Evolutionary conservation across 2,113 vertebrate species (phyloP), one percentile per base, ranked within the genome.

Genomic region (Rhineura floridana): DNA sequence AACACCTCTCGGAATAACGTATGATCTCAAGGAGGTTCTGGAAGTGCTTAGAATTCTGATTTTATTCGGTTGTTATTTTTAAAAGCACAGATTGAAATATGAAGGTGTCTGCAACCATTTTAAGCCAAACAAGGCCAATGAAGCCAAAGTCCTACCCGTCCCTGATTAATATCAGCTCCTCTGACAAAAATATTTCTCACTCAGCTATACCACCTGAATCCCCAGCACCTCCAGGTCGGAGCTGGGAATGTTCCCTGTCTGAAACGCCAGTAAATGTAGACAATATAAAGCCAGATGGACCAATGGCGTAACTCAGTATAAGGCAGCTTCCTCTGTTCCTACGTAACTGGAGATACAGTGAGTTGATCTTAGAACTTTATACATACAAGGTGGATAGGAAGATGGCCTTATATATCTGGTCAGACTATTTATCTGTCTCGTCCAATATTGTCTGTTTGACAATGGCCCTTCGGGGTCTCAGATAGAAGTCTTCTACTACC

Each of bases 1-100:
- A 88, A 83, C 72, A 42, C 81, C 36, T 67, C 72, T 88, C 77
- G 50, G 33, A 77, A 65, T 75, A 83, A 83, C 72, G 44, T 36
- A 73, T 63, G 69, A 81, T 75, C 69, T 73, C 25, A 75, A 82
- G 72, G n/a, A 65, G 36, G 11, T 50, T 77, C 73, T n/a, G 80
- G 59, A 17, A 77, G 44, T 12, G 17, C 67, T 77, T 39, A 63
- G 28, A 83, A 77, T 88, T 83, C 67, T 52, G 6, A 77, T 83
- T 39, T 67, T 83, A 5, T 13, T 36, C 9, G 79, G 25, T 9
- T 3, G 7, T 39, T 33, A 33, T 50, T 83, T 83, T 65, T 83
- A 83, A 77, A 77, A 52, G 52, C 4, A 52, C 12, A 33, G 25
- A 21, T 42, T 83, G 44, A 17, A 88, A 76, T n/a, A 83, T 48